These are phyloP conservation scores for Cataglyphis albicans DNA, from an alignment of 2,888 invertebrate species.

Conservation along the genomic window DNA sequence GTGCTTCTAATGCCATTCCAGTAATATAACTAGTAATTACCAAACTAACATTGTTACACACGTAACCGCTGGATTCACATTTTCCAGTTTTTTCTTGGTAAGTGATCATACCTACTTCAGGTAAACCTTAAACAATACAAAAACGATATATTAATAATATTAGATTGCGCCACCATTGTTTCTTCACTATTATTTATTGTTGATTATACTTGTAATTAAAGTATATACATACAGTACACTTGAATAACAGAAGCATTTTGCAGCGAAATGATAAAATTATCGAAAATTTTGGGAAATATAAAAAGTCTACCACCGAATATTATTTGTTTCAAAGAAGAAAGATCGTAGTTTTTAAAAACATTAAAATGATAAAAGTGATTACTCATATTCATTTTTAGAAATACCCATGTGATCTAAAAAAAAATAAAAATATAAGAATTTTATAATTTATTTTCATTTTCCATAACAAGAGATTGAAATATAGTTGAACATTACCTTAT, in stretches of 20 bases:
- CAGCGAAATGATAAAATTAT: neutral
- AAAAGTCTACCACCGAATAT: neutral
- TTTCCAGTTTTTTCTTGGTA: too few relatives aligned
- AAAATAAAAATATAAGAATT: neutral
- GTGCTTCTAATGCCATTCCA: neutral
- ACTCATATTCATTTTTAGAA: neutral
- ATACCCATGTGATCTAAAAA: conserved; percentile 1
- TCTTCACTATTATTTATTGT: neutral
- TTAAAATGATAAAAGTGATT: neutral
- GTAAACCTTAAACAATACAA: conserved; percentile 1
- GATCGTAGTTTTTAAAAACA: neutral
- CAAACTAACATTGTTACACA: too few relatives aligned
- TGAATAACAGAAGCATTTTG: neutral
- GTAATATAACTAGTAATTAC: neutral
- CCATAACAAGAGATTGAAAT: neutral
- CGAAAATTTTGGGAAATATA: too few relatives aligned
- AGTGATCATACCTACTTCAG: conserved; percentile 1
- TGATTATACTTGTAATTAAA: neutral
- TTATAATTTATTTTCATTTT: neutral
- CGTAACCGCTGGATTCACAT: too few relatives aligned
- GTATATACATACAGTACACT: neutral
- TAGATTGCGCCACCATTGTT: neutral
- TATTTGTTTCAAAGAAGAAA: neutral
- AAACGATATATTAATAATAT: neutral
- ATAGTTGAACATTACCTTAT: conserved; percentile 70